Base-by-base conservation (phyloP, 2,797 vertebrate species). In the Brotula barbata region DNA sequence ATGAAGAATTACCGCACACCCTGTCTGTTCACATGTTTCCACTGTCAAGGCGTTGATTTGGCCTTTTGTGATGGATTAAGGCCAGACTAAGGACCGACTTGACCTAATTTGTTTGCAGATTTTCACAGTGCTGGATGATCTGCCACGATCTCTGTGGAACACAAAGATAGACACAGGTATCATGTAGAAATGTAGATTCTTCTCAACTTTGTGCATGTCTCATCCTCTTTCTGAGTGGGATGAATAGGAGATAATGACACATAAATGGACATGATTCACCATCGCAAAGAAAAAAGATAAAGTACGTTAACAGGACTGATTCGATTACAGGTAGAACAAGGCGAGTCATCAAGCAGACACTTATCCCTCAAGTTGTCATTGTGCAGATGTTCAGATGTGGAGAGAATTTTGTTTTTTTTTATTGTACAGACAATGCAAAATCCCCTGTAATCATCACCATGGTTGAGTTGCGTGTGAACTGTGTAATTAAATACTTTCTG, bases 401-500 rank as follows among this genome's bases (percentile, higher is more conserved):
- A 56, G 22, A 70, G 39, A 61, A 73, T 28, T 28, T 28, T 28
- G 3, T 28, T 28, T 28, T 28, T 34, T 71, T 54, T 57, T 45
- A 21, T 42, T 40, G 44, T 50, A 10, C 20, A 54, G 51, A 74
- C 53, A 58, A 72, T 47, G 21, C 25, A 21, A 77, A 63, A 73
- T 75, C 63, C 15, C 2, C 49, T 50, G 36, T 49, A 82, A 72
- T 64, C 49, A 58, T 40, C 41, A 40, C 42, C 60, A 75, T 79
- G 57, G 60, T 36, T 22, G 75, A 82, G 64, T 63, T 73, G 69
- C 58, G 58, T 87, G 75, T 67, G 78, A 74, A 77, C 69, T 25
- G 19, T 66, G 37, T 88, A 88, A 90, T 90, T 86, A 82, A 58
- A 83, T 10, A 71, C 48, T 74, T 77, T 39, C 75, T 22, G 43